Evolutionary conservation across 2,797 vertebrate genomes (phyloP).

Genomic region (Cygnus olor): DNA sequence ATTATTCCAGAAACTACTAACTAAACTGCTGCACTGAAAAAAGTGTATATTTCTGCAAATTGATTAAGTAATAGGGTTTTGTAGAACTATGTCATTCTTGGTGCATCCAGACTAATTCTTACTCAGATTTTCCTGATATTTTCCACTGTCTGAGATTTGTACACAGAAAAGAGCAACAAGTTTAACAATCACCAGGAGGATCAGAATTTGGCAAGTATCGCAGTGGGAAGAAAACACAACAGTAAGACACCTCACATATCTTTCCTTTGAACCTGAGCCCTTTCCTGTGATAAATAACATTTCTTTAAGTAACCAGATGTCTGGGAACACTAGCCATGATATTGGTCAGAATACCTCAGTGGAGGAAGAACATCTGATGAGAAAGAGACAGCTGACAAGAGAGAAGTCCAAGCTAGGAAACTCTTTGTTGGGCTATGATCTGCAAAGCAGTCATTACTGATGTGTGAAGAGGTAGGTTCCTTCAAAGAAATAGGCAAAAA

Average conservation of each 20-base stretch:
- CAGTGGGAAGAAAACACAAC: background rate
- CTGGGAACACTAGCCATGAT: background rate
- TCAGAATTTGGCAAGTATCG: background rate
- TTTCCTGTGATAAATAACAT: background rate
- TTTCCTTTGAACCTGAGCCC: background rate
- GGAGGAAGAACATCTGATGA: background rate
- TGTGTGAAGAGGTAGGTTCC: background rate
- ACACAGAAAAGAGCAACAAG: background rate
- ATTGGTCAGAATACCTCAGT: background rate
- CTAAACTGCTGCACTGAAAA: background rate
- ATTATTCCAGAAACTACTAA: background rate
- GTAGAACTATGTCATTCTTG: background rate
- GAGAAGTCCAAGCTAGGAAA: background rate
- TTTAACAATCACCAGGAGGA: background rate
- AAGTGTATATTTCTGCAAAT: background rate
- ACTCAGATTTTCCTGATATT: background rate
- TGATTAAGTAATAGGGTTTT: background rate
- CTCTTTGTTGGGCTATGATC: background rate
- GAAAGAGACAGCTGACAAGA: background rate
- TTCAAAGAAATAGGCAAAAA: background rate
- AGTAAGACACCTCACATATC: background rate
- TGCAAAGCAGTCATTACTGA: background rate
- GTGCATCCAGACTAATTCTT: background rate
- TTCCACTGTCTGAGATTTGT: background rate
- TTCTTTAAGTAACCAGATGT: background rate